Conservation (phyloP, 30 jellyfish, hydroid and myxozoan species). For the Mastigias papua region DNA sequence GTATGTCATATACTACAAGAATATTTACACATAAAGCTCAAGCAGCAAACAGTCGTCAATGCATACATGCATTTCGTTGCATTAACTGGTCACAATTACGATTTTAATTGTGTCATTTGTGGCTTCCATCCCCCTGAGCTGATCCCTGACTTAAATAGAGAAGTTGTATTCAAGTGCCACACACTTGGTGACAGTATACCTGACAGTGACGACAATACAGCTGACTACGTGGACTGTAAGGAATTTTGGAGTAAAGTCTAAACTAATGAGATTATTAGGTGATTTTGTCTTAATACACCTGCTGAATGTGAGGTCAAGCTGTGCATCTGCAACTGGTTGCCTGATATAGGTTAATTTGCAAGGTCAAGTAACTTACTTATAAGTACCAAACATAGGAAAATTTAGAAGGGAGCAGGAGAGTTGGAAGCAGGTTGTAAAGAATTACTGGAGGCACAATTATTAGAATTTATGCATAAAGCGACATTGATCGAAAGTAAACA, state of each 20-base stretch:
- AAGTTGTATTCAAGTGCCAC: conserved; percentile 61
- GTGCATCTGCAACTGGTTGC: conserved; percentile 8
- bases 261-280: neutral
- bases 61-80: conserved; percentile 57
- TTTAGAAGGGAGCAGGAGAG: too few species aligned
- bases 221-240: conserved; percentile 18
- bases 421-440: too few species aligned
- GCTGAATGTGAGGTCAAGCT: neutral
- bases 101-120: conserved; percentile 58
- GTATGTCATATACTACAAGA: neutral
- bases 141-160: conserved; percentile 65
- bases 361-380: neutral
- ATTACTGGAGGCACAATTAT: conserved; percentile 22
- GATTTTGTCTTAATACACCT: neutral
- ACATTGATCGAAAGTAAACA: neutral
- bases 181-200: neutral
- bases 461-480: too few species aligned
- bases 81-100: conserved; percentile 23
- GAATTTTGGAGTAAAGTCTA: neutral
- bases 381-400: conserved; percentile 10
- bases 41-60: conserved; percentile 6
- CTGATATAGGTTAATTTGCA: neutral
- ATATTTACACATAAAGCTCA: neutral
- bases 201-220: neutral
- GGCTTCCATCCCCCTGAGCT: conserved; percentile 58